A percentile compares a stretch with the other conserved stretches of the same genome.
Evolutionary conservation across 2,113 vertebrate species (phyloP).

Genomic region (Rhombomys opimus): DNA sequence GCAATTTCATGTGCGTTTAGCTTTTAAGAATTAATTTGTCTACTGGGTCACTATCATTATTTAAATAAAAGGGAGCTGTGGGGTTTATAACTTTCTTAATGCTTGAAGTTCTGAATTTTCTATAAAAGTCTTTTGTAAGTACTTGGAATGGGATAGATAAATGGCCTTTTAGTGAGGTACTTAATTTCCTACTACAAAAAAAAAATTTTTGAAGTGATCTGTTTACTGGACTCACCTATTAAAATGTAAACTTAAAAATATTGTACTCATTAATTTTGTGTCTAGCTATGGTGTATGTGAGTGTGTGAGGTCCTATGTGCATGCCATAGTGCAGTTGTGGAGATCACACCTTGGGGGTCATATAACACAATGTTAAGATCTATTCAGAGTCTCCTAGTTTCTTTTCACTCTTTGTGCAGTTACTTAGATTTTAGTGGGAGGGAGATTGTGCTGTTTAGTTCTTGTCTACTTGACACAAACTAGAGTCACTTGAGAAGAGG

Average conservation of each 20-base stretch:
- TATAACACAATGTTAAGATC: background rate
- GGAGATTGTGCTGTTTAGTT: background rate
- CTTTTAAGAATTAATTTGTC: constrained; percentile 51
- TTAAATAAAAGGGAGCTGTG: background rate
- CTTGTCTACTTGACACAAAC: background rate
- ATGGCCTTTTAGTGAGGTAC: constrained; percentile 23
- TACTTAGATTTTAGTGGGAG: constrained; percentile 41
- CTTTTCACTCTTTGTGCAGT: background rate
- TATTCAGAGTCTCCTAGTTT: constrained; percentile 28
- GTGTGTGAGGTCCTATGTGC: background rate
- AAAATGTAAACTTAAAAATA: background rate
- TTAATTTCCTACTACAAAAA: background rate
- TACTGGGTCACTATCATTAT: background rate
- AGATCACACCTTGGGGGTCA: background rate
- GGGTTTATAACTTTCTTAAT: background rate
- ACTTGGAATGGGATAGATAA: constrained; percentile 23
- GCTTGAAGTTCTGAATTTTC: constrained; percentile 50
- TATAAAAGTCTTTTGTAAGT: constrained; percentile 35
- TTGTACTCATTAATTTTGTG: background rate
- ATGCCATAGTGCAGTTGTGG: background rate
- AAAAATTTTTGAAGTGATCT: background rate
- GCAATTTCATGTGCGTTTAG: background rate
- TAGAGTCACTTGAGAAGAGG: background rate
- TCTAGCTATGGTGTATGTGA: background rate
- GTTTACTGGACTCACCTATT: background rate